phyloP scores from a whole-genome alignment of 1,140 invertebrate species.

The Delia radicum region DNA sequence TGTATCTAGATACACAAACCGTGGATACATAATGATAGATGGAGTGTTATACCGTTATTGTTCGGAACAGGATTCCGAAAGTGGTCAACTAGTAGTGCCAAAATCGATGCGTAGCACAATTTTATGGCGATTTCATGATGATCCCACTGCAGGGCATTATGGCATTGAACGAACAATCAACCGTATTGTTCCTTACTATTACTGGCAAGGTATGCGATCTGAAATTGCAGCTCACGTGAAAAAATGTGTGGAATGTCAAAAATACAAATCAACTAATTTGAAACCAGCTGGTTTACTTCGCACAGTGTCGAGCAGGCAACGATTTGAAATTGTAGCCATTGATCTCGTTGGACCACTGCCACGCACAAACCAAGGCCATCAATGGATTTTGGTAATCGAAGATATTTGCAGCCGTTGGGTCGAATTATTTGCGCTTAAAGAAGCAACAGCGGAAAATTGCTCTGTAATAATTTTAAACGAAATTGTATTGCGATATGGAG shows the following conservation, averaged over 20 bases:
- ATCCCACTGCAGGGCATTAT: conserved; percentile 24
- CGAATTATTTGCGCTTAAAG: neutral
- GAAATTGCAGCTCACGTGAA: no score
- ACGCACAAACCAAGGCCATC: conserved; percentile 32
- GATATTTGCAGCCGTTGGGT: neutral
- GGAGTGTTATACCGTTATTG: conserved; percentile 33
- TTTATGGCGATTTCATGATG: conserved; percentile 31
- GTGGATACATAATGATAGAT: conserved; percentile 28
- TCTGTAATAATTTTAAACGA: conserved; percentile 1
- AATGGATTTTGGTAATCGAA: neutral
- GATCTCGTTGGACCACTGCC: no score
- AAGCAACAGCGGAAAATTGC: conserved; percentile 26
- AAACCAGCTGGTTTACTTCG: neutral
- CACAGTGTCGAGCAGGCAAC: neutral
- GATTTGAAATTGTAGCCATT: neutral
- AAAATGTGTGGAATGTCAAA: conserved; percentile 35
- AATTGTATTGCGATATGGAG: no score
- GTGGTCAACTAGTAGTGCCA: conserved; percentile 34
- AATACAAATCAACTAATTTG: conserved; percentile 22
- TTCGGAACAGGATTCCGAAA: conserved; percentile 36
- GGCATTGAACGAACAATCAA: conserved; percentile 37
- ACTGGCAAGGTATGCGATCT: no score
- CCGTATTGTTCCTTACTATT: no score
- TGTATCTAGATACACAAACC: conserved; percentile 10
- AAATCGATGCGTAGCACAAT: conserved; percentile 26